phyloP scores from a whole-genome alignment of 2,888 invertebrate genomes.

The Stramonita haemastoma region DNA sequence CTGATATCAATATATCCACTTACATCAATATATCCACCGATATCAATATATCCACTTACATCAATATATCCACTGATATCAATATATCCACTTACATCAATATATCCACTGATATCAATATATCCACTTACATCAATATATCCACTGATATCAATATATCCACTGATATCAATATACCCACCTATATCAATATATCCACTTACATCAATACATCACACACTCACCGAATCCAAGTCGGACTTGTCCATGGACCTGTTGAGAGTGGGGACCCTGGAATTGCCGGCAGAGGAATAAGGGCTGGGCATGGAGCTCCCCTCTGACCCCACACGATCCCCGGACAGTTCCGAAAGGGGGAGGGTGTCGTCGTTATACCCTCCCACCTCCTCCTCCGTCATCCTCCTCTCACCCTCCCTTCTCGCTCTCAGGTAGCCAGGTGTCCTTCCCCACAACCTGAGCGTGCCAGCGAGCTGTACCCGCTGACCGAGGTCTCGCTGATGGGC shows the following conservation, averaged over 20 bases:
- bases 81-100: too few species aligned
- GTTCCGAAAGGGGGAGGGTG: slow-evolving; percentile 12
- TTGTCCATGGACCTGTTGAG: not conserved
- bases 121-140: too few species aligned
- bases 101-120: too few species aligned
- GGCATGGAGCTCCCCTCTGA: slow-evolving; percentile 9
- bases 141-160: too few species aligned
- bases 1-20: too few species aligned
- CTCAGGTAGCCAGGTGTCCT: not conserved
- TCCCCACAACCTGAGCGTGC: slow-evolving; percentile 16
- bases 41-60: too few species aligned
- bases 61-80: too few species aligned
- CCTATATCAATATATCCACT: too few species aligned
- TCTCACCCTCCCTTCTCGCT: not conserved
- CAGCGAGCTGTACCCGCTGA: slow-evolving; percentile 39
- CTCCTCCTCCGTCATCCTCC: not conserved
- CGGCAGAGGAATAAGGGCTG: slow-evolving; percentile 2
- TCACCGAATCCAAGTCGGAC: slow-evolving; percentile 12
- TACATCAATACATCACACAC: too few species aligned
- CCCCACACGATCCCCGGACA: slow-evolving; percentile 1
- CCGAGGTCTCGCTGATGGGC: slow-evolving; percentile 33
- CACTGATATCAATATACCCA: too few species aligned
- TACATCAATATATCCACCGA: too few species aligned
- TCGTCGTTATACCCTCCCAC: slow-evolving; percentile 17
- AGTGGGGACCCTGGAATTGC: not conserved